Percentiles rank a stretch among this genome's conserved stretches.
These are phyloP conservation scores for Pseudeuparius sepicola DNA, from an alignment of 2,888 invertebrate genomes.

Conservation along the genomic window DNA sequence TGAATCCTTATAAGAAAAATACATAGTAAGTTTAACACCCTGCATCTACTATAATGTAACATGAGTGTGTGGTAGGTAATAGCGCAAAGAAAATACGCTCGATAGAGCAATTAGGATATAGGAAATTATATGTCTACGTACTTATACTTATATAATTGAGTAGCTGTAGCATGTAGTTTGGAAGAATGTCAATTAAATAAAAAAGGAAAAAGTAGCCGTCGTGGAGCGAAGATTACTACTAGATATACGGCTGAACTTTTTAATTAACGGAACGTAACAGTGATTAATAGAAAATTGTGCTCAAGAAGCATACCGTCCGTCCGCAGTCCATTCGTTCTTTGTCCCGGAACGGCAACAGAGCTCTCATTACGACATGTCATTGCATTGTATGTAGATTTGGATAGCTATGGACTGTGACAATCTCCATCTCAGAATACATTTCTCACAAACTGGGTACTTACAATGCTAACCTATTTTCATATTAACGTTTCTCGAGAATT, in stretches of 20 bases:
- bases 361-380: conserved; percentile 42
- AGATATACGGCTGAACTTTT: conserved; percentile 38
- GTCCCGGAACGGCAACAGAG: conserved; percentile 33
- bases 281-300: conserved; percentile 39
- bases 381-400: conserved; percentile 42
- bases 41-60: too few species aligned
- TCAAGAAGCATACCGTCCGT: conserved; percentile 37
- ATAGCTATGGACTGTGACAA: conserved; percentile 40
- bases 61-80: too few species aligned
- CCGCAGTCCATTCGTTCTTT: conserved; percentile 28
- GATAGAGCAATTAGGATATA: too few species aligned
- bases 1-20: too few species aligned
- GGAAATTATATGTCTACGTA: too few species aligned
- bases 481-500: too few species aligned
- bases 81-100: too few species aligned
- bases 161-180: conserved; percentile 2
- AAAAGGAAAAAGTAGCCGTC: conserved; percentile 17
- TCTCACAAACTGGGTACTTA: too few species aligned
- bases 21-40: too few species aligned
- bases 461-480: too few species aligned
- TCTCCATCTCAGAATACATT: conserved; percentile 33
- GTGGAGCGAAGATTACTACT: conserved; percentile 25
- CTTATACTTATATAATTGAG: too few species aligned
- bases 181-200: conserved; percentile 19
- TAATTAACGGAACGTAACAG: conserved; percentile 42